phyloP scores from a whole-genome alignment of 1,140 invertebrate genomes.

The Adelges cooleyi region DNA sequence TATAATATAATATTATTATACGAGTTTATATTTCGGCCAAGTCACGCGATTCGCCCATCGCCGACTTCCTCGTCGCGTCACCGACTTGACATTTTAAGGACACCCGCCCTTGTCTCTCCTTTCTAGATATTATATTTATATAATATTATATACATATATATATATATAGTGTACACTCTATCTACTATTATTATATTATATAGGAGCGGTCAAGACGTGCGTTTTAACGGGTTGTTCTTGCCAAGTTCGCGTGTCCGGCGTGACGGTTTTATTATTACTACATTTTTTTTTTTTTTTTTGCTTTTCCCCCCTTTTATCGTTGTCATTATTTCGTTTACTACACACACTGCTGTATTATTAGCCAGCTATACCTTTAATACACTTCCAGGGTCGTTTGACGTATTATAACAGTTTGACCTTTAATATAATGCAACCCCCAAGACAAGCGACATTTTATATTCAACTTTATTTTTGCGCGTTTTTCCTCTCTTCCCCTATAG shows the following conservation, averaged over 20 bases:
- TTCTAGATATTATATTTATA: no score
- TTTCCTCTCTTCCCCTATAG: no score
- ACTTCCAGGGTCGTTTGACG: no score
- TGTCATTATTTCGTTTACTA: slow-evolving; percentile 18
- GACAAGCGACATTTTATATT: slow-evolving; percentile 23
- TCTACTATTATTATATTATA: background rate
- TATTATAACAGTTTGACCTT: slow-evolving; percentile 14
- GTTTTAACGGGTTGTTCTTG: background rate
- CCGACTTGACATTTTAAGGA: slow-evolving; percentile 11
- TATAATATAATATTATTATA: no score
- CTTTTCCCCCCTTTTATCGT: background rate
- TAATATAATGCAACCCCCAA: background rate
- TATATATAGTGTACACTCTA: background rate
- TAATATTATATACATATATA: background rate
- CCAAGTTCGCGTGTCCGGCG: background rate
- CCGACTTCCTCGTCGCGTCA: background rate
- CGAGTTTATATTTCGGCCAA: no score
- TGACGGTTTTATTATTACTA: background rate
- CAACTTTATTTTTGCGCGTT: background rate
- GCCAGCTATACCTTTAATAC: no score
- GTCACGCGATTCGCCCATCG: background rate
- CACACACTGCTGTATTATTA: background rate
- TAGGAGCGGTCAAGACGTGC: background rate
- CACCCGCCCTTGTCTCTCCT: background rate
- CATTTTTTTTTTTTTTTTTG: background rate